Base-by-base conservation (phyloP, 2,113 vertebrate species). In the Charadrius vociferus region DNA sequence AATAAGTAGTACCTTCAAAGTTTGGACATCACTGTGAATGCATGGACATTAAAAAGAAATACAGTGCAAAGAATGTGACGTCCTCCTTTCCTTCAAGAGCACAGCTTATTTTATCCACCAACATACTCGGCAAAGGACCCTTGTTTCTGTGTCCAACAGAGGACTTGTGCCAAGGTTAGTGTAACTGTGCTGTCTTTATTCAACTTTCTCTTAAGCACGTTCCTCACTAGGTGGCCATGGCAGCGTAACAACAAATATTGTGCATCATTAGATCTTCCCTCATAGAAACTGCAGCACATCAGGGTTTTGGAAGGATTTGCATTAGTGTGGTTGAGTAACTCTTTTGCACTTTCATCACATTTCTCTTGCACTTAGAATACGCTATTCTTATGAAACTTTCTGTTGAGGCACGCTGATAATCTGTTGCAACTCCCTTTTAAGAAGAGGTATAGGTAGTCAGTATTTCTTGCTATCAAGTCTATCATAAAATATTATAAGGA, bases 171-270 rank as follows among this genome's bases (percentile, higher is more conserved):
- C 92, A 85, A 85, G 39, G 14, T 71, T 77, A 78, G 29, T 26
- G 36, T 81, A 75, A 87, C 66, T 70, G 59, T 62, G 61, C 50
- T 1, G 1, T 72, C 71, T 74, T 89, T 59, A 58, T 95, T 92
- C 5, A 0, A 52, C 30, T 91, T 77, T n/a, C 34, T 70, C 37
- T 52, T 56, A 88, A 81, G 61, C 65, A 53, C 2, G 7, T 92
- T 92, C 39, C 67, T 93, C 68, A 50, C 49, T 89, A 91, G 74
- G 91, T 93, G 95, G 86, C 93, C 78, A 85, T 95, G 62, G 93
- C 86, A 95, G 86, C 91, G n/a, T 49, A 65, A 78, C 59, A 95
- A 92, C 78, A 96, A 95, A 94, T 73, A 94, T 1, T 85, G 80
- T 68, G 49, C 49, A 91, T 93, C 83, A 41, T 85, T 91, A 85